Percentiles rank a stretch among this genome's conserved stretches.
Evolutionary conservation across 2,797 vertebrate species (phyloP).

Genomic region (Gambelia wislizenii): DNA sequence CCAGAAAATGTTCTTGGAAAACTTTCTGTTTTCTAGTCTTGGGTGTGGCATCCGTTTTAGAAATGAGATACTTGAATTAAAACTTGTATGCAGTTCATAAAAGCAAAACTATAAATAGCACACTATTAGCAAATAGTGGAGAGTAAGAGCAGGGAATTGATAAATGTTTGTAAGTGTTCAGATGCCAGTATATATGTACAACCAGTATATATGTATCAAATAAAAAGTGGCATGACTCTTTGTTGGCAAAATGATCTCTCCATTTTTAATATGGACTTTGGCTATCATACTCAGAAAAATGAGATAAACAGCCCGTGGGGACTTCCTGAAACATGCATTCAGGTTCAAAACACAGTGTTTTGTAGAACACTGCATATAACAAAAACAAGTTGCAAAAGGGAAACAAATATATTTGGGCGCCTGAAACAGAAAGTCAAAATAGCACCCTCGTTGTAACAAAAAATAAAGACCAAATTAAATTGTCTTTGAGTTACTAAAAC

Average conservation of each 20-base stretch:
- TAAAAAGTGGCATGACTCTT: neutral
- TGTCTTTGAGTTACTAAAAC: neutral
- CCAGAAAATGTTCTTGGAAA: neutral
- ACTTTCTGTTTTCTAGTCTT: neutral
- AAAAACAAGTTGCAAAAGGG: neutral
- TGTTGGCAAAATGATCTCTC: neutral
- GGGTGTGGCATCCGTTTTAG: neutral
- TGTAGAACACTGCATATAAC: neutral
- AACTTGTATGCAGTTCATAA: neutral
- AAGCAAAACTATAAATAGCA: neutral
- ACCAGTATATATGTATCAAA: neutral
- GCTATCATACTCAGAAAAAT: neutral
- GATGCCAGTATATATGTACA: neutral
- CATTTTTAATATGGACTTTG: neutral
- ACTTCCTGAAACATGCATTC: neutral
- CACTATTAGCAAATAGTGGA: neutral
- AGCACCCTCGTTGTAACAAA: neutral
- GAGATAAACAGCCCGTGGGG: neutral
- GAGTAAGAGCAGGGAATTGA: neutral
- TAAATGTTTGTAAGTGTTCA: neutral
- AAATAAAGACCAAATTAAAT: neutral
- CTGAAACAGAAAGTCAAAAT: slow-evolving; percentile 5
- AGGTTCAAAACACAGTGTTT: neutral
- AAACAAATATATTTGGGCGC: neutral
- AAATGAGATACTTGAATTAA: neutral